Conservation (phyloP, 2,888 invertebrate species). For the Megamerina dolium region DNA sequence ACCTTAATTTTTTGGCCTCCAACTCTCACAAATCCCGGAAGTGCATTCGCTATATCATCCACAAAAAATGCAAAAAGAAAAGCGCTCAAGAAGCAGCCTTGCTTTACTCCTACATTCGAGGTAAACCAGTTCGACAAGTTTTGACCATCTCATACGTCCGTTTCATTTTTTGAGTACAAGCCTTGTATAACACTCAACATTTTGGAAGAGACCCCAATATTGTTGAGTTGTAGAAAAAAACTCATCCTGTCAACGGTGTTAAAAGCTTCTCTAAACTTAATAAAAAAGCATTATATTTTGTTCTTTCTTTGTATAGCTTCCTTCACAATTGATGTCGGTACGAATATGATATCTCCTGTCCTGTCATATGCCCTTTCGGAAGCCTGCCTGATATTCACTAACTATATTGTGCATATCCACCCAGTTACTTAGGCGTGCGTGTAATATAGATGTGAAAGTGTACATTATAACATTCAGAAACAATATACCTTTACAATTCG, state of each 20-base stretch:
- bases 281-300: constrained; percentile 9
- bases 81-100: too few species aligned
- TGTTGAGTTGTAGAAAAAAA: constrained; percentile 4
- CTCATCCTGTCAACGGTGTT: background rate
- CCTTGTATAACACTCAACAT: constrained; percentile 5
- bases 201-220: constrained; percentile 6
- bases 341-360: constrained; percentile 1
- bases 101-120: too few species aligned
- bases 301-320: background rate
- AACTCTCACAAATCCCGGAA: too few species aligned
- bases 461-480: too few species aligned
- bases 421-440: too few species aligned
- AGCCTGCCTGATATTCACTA: constrained; percentile 1
- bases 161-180: background rate
- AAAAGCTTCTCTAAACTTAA: constrained; percentile 9
- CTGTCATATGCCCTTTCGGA: constrained; percentile 1
- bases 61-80: too few species aligned
- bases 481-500: too few species aligned
- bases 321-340: background rate
- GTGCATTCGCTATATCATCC: too few species aligned
- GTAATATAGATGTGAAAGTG: too few species aligned
- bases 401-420: background rate
- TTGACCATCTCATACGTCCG: too few species aligned
- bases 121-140: too few species aligned
- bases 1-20: too few species aligned